Evolutionary conservation across 2,113 vertebrate genomes (phyloP).

Genomic region (Cacatua alba): DNA sequence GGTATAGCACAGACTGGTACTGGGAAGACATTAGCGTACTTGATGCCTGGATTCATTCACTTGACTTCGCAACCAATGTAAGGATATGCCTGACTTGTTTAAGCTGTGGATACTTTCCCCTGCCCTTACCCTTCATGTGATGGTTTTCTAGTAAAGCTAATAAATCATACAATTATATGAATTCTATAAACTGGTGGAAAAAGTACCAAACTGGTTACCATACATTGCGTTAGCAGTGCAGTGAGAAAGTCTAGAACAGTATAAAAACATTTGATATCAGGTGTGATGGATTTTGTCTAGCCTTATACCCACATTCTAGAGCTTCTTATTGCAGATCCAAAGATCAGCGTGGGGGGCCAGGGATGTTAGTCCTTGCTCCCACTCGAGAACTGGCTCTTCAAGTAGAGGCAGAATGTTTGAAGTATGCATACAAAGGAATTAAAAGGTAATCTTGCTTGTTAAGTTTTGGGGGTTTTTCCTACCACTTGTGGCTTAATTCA

Average conservation of each 20-base stretch:
- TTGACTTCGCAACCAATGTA: conserved; percentile 91
- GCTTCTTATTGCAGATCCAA: conserved; percentile 72
- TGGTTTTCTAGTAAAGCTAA: background rate
- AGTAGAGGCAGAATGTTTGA: conserved; percentile 90
- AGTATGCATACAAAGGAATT: conserved; percentile 90
- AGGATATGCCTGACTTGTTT: conserved; percentile 48
- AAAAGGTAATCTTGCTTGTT: conserved; percentile 79
- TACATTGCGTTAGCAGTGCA: background rate
- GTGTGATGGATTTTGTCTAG: background rate
- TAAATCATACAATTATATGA: background rate
- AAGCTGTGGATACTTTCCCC: background rate
- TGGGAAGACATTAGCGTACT: conserved; percentile 92
- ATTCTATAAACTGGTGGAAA: background rate
- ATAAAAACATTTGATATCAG: background rate
- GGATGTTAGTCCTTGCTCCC: conserved; percentile 94
- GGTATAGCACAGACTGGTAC: conserved; percentile 96
- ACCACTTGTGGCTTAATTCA: background rate
- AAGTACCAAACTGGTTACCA: background rate
- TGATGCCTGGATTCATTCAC: conserved; percentile 96
- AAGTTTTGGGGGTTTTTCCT: background rate
- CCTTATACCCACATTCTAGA: background rate
- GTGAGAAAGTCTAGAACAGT: background rate
- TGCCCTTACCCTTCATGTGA: background rate
- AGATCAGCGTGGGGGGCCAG: conserved; percentile 82
- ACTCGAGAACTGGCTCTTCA: conserved; percentile 95